Conservation (phyloP, 2,113 vertebrate species). For the Collichthys lucidus region DNA sequence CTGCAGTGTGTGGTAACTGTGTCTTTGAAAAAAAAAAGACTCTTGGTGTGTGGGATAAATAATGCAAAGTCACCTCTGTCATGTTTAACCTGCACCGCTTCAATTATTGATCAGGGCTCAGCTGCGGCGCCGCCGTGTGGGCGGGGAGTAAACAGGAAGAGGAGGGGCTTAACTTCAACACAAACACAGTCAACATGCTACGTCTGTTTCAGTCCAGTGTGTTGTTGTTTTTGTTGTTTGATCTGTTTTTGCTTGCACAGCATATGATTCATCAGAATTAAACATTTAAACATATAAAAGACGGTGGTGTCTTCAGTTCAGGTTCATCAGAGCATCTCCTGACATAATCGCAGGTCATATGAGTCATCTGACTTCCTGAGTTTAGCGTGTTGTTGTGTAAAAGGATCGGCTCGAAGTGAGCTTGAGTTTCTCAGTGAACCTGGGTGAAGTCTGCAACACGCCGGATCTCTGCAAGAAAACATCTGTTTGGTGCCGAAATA, state of each 20-base stretch:
- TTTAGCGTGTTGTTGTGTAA: conserved; percentile 16
- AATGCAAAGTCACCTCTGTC: conserved; percentile 84
- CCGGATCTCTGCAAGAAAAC: background rate
- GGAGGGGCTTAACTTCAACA: conserved; percentile 16
- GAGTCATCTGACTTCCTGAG: conserved; percentile 12
- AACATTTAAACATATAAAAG: background rate
- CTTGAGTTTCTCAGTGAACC: conserved; percentile 10
- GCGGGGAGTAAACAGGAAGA: conserved; percentile 59
- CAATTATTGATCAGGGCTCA: conserved; percentile 89
- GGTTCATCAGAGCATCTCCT: no score
- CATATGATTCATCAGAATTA: background rate
- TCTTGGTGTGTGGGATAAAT: conserved; percentile 82
- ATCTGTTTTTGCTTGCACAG: background rate
- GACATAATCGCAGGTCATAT: background rate
- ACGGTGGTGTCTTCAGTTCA: background rate
- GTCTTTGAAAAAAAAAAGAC: conserved; percentile 46
- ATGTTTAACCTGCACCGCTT: conserved; percentile 82
- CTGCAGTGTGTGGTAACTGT: background rate
- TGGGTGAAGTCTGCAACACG: background rate
- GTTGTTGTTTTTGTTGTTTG: background rate
- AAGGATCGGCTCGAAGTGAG: conserved; percentile 23
- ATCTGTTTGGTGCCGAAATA: background rate
- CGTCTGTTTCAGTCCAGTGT: background rate
- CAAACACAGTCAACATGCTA: background rate
- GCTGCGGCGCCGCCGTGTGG: conserved; percentile 61